Conservation (phyloP, 2,888 invertebrate species). For the Diadegma fenestrale region DNA sequence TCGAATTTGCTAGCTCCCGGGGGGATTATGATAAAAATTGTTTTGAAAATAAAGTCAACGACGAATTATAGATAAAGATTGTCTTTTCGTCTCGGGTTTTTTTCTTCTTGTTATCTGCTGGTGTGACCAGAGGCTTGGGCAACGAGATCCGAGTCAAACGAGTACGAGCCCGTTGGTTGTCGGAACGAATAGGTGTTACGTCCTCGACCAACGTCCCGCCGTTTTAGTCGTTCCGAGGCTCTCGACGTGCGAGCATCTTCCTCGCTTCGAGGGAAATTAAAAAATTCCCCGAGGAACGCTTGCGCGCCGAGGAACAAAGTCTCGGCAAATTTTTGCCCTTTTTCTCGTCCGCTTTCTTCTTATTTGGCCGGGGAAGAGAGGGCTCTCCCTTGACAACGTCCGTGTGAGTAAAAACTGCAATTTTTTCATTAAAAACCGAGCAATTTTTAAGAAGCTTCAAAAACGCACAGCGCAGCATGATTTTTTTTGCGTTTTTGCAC, state of each 20-base stretch:
- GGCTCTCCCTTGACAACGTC: constrained; percentile 3
- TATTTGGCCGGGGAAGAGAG: neutral
- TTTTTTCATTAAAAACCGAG: neutral
- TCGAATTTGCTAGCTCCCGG: neutral
- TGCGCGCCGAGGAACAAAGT: neutral
- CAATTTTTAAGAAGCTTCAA: no score
- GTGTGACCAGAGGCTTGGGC: neutral
- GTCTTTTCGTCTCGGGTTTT: neutral
- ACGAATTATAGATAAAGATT: neutral
- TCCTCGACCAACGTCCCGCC: constrained; percentile 45
- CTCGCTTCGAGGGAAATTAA: neutral
- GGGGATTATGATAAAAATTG: neutral
- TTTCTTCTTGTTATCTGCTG: neutral
- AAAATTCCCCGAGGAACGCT: neutral
- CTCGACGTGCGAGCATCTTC: constrained; percentile 35
- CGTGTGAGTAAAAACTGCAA: neutral
- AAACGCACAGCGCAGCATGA: neutral
- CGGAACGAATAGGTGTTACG: constrained; percentile 46
- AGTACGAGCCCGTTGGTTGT: constrained; percentile 66
- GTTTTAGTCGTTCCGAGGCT: constrained; percentile 68
- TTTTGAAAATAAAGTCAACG: neutral
- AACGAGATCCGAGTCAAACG: constrained; percentile 11
- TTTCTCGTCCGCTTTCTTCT: neutral
- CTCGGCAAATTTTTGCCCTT: neutral
- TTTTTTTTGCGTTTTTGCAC: neutral